A percentile compares a stretch with the other conserved stretches of the same genome.
phyloP scores from a whole-genome alignment of 2,888 invertebrate genomes.

The Drosophila testacea region DNA sequence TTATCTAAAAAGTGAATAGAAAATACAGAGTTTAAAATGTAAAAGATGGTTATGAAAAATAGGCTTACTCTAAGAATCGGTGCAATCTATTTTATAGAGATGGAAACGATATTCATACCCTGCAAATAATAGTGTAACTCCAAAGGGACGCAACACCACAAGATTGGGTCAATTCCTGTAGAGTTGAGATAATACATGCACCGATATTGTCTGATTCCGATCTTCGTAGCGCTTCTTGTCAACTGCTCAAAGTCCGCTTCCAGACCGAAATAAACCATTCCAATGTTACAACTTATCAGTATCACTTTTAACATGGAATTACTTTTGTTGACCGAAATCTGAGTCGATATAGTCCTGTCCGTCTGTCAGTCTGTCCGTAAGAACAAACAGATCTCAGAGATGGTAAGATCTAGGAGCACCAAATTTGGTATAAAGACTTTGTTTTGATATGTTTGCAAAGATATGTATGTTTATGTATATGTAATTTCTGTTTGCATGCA shows the following conservation, averaged over 20 bases:
- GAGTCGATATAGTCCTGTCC: no score
- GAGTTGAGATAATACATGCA: neutral
- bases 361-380: no score
- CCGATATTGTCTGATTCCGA: neutral
- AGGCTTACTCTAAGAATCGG: neutral
- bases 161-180: conserved; percentile 17
- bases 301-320: neutral
- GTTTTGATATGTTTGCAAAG: no score
- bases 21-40: no score
- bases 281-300: neutral
- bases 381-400: no score
- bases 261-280: neutral
- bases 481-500: no score
- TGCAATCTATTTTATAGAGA: conserved; percentile 5
- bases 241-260: neutral
- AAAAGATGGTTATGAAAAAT: no score
- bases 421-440: no score
- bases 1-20: neutral
- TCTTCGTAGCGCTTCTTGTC: neutral
- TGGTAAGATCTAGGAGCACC: no score
- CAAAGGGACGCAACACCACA: conserved; percentile 11
- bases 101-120: conserved; percentile 1
- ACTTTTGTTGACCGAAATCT: no score
- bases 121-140: neutral
- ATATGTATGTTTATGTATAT: no score